Percentiles rank a stretch among this genome's conserved stretches.
Evolutionary conservation across 2,113 vertebrate species (phyloP).

Genomic region (Phalacrocorax pelagicus): DNA sequence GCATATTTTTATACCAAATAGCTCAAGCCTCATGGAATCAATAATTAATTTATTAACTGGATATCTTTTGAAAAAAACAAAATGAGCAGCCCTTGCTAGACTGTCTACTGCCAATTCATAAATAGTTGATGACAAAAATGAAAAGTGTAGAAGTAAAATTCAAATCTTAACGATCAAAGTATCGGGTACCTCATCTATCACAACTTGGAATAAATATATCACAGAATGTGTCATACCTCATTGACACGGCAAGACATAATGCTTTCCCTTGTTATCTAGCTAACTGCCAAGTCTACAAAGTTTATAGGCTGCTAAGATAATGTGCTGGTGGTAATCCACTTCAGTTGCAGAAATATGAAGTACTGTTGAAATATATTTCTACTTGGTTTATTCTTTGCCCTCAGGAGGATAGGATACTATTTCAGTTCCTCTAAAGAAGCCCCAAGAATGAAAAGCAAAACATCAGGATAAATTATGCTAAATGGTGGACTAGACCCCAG

Average conservation of each 20-base stretch:
- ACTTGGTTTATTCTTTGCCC: constrained; percentile 52
- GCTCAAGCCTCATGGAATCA: constrained; percentile 25
- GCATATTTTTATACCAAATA: constrained; percentile 41
- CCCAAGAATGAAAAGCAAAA: constrained; percentile 35
- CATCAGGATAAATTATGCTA: constrained; percentile 71
- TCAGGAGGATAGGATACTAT: constrained; percentile 42
- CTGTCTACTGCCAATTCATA: constrained; percentile 33
- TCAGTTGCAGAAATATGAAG: constrained; percentile 65
- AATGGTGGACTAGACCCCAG: constrained; percentile 54
- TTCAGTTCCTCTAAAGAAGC: constrained; percentile 54
- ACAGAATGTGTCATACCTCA: constrained; percentile 41
- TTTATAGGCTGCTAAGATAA: constrained; percentile 62
- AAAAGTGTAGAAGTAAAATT: constrained; percentile 35
- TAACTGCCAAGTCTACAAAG: constrained; percentile 27
- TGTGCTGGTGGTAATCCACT: constrained; percentile 52
- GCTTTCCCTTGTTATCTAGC: constrained; percentile 54
- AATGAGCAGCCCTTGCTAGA: constrained; percentile 35
- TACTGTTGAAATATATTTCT: constrained; percentile 60
- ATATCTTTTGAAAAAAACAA: constrained; percentile 33
- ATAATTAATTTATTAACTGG: constrained; percentile 69
- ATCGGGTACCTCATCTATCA: constrained; percentile 47
- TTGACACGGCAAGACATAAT: constrained; percentile 40
- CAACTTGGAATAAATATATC: constrained; percentile 48
- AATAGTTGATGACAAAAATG: constrained; percentile 50
- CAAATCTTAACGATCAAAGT: constrained; percentile 32